phyloP scores from a whole-genome alignment of 2,113 vertebrate species.

The Phyllostomus hastatus region DNA sequence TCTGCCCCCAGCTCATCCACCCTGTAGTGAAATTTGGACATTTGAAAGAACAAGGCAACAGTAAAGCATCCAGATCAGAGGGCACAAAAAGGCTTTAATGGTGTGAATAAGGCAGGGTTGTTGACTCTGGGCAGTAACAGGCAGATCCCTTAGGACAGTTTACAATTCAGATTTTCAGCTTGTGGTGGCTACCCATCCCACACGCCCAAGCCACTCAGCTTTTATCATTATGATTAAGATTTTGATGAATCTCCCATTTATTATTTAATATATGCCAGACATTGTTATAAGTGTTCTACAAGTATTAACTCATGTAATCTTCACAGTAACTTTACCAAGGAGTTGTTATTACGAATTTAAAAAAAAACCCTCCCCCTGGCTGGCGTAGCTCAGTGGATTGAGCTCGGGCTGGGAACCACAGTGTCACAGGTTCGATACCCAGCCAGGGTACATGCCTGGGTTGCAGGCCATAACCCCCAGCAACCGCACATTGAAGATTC shows the following conservation, averaged over 20 bases:
- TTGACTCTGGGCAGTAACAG: background rate
- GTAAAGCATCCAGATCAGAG: background rate
- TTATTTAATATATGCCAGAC: background rate
- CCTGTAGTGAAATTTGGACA: background rate
- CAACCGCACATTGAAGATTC: no score
- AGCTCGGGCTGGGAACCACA: no score
- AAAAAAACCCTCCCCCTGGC: background rate
- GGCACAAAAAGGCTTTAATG: background rate
- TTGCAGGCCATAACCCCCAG: no score
- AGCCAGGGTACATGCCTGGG: no score
- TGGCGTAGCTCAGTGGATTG: no score
- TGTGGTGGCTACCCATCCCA: background rate
- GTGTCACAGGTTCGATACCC: no score
- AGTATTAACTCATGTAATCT: background rate
- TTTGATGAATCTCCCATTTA: background rate
- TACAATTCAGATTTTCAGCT: background rate
- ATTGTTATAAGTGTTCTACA: background rate
- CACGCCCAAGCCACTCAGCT: background rate
- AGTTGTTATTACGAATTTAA: background rate
- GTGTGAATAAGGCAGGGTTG: background rate
- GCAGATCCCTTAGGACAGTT: background rate
- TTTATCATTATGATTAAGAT: background rate
- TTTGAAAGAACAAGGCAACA: background rate
- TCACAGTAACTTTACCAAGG: conserved; percentile 14
- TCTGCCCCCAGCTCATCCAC: background rate